Base-by-base conservation (phyloP, 2,113 vertebrate genomes). In the Picathartes gymnocephalus region DNA sequence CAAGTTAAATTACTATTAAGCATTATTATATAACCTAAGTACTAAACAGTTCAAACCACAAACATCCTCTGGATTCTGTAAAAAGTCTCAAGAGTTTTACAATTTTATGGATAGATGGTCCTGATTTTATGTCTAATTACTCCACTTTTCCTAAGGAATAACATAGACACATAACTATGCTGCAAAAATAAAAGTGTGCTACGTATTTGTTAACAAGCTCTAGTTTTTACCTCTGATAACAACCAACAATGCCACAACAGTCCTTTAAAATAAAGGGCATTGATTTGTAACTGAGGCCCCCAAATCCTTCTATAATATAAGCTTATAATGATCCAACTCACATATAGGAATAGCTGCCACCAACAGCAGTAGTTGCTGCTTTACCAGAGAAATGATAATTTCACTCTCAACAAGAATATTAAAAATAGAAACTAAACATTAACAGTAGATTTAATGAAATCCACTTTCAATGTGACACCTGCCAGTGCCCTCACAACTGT, bases 211-310 rank as follows among this genome's bases (percentile, higher is more conserved):
- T 57, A 73, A 48, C 3, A 53, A 31, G 15, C 45, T 90, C 45
- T 56, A 58, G 39, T 19, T 80, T 47, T 70, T 64, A 70, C 14
- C 19, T 53, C 22, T 37, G 25, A 1, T 53, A 88, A 76, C 16
- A 71, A 56, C 11, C n/a, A 53, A 23, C 2, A 21, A 3, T 9
- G 4, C 6, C 28, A 3, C 4, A 2, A 3, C 4, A 27, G 37
- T 25, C 37, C 15, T 77, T 85, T 33, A 73, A 37, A 73, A 54
- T 27, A 76, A 57, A 80, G 16, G 20, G 61, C 15, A 54, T 0
- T 7, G 11, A 65, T 39, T 64, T 57, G 22, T 15, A 82, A 50
- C 11, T 20, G 17, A 88, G 39, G 18, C 7, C 20, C 20, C 19
- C 13, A 74, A 20, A 13, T 39, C 33, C 14, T 83, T 73, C 35